Evolutionary conservation across 2,888 invertebrate genomes (phyloP).

Genomic region (Cataglyphis rosenhaueri): DNA sequence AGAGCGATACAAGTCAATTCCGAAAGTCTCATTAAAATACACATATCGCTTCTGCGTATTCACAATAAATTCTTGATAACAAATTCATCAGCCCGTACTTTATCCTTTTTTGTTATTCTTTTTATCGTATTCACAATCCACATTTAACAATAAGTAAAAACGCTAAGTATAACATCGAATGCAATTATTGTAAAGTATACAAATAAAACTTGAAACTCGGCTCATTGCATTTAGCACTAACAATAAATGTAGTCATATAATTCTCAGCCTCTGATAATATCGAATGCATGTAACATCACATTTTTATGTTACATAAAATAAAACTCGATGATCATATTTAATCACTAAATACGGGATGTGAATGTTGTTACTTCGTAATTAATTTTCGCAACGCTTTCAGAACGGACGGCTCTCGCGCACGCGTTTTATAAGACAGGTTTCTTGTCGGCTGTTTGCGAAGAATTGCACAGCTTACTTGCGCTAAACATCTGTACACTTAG

Average conservation of each 20-base stretch:
- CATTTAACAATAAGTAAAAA: neutral
- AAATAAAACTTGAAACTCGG: neutral
- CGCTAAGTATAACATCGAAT: neutral
- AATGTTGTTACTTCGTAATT: neutral
- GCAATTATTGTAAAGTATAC: neutral
- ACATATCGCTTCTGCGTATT: neutral
- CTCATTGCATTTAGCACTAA: neutral
- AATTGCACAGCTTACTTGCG: conserved; percentile 64
- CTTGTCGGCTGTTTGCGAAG: conserved; percentile 66
- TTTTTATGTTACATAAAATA: conserved; percentile 21
- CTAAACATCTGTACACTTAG: conserved; percentile 80
- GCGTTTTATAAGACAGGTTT: conserved; percentile 12
- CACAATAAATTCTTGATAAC: neutral
- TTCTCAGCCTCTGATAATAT: neutral
- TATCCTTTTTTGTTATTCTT: neutral
- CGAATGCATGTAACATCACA: neutral
- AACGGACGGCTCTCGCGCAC: conserved; percentile 20
- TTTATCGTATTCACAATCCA: neutral
- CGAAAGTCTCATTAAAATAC: neutral
- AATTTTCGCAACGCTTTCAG: conserved; percentile 19
- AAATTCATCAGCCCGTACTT: conserved; percentile 16
- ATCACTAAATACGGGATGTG: conserved; percentile 7
- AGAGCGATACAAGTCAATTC: conserved; percentile 7
- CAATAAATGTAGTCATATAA: neutral
- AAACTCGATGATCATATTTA: neutral